These are phyloP conservation scores for Drosophila virilis DNA, from an alignment of 1,140 invertebrate species.

Conservation along the genomic window DNA sequence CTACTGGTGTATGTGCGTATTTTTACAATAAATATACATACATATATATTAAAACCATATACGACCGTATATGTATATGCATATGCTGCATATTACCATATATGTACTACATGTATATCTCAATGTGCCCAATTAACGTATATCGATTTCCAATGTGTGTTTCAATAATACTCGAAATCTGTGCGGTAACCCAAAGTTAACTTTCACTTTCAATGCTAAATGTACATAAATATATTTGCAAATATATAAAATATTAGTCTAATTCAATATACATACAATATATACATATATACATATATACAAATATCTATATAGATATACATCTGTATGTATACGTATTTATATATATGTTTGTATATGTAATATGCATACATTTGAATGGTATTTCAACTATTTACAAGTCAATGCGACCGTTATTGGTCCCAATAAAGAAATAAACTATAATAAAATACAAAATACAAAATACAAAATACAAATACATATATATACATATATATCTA, in stretches of 20 bases:
- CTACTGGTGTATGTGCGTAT: neutral
- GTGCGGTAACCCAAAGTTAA: slow-evolving; percentile 69
- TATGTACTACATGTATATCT: slow-evolving; percentile 40
- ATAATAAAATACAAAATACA: neutral
- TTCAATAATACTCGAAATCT: slow-evolving; percentile 45
- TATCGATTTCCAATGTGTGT: slow-evolving; percentile 65
- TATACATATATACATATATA: slow-evolving; percentile 9
- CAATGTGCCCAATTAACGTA: slow-evolving; percentile 64
- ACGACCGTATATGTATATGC: slow-evolving; percentile 7
- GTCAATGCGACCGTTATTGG: slow-evolving; percentile 55
- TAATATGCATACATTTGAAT: slow-evolving; percentile 29
- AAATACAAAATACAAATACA: neutral
- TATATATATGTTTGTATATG: slow-evolving; percentile 21
- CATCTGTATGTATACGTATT: neutral
- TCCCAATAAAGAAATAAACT: slow-evolving; percentile 18
- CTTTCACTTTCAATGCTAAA: slow-evolving; percentile 67
- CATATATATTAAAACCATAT: slow-evolving; percentile 16
- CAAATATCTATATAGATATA: slow-evolving; percentile 4
- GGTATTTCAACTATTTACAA: slow-evolving; percentile 71
- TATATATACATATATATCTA: slow-evolving; percentile 14
- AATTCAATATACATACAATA: slow-evolving; percentile 2
- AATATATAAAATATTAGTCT: slow-evolving; percentile 18
- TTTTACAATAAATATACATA: slow-evolving; percentile 6
- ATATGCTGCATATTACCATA: slow-evolving; percentile 18
- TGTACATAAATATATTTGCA: slow-evolving; percentile 13